Evolutionary conservation across 2,888 invertebrate species (phyloP).

Genomic region (Poecilobothrus nobilitatus): DNA sequence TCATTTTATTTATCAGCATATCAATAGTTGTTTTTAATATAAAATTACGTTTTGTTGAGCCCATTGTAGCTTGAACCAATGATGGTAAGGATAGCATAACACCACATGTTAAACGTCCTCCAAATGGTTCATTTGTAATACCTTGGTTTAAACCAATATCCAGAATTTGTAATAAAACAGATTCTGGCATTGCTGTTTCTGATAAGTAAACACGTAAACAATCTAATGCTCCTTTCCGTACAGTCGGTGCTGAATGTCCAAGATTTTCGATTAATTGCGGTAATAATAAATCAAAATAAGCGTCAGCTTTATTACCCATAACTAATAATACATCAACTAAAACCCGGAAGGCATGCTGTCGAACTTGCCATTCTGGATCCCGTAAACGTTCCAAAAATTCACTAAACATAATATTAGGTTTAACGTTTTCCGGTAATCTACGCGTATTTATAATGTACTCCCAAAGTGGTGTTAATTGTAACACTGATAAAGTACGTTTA

Average conservation of each 20-base stretch:
- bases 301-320: conserved; percentile 58
- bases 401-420: conserved; percentile 56
- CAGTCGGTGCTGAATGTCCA: conserved; percentile 70
- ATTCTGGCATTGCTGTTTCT: conserved; percentile 59
- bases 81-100: conserved; percentile 58
- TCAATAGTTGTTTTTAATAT: conserved; percentile 49
- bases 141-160: conserved; percentile 54
- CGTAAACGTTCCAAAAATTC: conserved; percentile 64
- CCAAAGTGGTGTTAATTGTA: conserved; percentile 68
- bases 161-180: conserved; percentile 56
- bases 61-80: conserved; percentile 49
- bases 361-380: conserved; percentile 76
- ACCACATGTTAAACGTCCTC: conserved; percentile 54
- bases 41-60: conserved; percentile 45
- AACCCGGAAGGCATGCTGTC: conserved; percentile 71
- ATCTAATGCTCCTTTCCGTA: conserved; percentile 70
- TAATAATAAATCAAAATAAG: conserved; percentile 54
- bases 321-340: conserved; percentile 70
- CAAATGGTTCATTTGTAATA: conserved; percentile 46
- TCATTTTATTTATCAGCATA: conserved; percentile 50
- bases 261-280: conserved; percentile 68
- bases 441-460: conserved; percentile 68
- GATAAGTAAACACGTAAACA: conserved; percentile 64
- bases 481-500: conserved; percentile 22
- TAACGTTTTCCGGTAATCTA: conserved; percentile 60